A percentile compares a stretch with the other conserved stretches of the same genome.
Conservation (phyloP, 2,797 vertebrate species). For the Gallinago solitaria region DNA sequence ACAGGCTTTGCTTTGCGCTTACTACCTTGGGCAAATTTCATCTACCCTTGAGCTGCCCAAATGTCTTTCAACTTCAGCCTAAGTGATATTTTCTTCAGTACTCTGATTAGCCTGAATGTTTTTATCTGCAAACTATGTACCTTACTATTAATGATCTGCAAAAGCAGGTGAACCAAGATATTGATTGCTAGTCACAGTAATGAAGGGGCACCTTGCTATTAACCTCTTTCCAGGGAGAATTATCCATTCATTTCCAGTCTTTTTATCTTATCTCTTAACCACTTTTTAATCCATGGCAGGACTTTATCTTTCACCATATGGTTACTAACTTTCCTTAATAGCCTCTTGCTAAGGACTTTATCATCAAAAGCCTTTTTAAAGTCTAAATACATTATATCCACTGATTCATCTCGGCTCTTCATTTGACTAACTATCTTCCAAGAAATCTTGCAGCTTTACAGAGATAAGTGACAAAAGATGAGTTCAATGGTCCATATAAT, state of each 20-base stretch:
- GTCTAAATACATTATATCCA: slow-evolving; percentile 66
- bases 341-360: slow-evolving; percentile 65
- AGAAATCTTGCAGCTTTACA: slow-evolving; percentile 49
- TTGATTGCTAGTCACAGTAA: slow-evolving; percentile 29
- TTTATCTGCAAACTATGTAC: slow-evolving; percentile 7
- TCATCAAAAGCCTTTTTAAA: slow-evolving; percentile 72
- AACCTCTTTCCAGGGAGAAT: slow-evolving; percentile 65
- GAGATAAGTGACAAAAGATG: slow-evolving; percentile 50
- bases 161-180: slow-evolving; percentile 59
- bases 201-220: slow-evolving; percentile 67
- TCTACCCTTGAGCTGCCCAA: neutral
- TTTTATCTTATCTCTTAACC: slow-evolving; percentile 71
- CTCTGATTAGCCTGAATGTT: neutral
- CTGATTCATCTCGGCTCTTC: slow-evolving; percentile 38
- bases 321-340: slow-evolving; percentile 71
- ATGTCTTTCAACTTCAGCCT: neutral
- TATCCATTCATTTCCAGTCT: slow-evolving; percentile 61
- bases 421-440: slow-evolving; percentile 56
- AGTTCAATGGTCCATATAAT: slow-evolving; percentile 8
- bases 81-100: neutral
- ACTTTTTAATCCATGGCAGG: slow-evolving; percentile 70
- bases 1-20: neutral
- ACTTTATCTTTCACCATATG: slow-evolving; percentile 70
- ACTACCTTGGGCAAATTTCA: neutral
- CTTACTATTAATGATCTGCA: slow-evolving; percentile 38